Conservation (phyloP, 1,140 invertebrate genomes). For the Cylas formicarius region DNA sequence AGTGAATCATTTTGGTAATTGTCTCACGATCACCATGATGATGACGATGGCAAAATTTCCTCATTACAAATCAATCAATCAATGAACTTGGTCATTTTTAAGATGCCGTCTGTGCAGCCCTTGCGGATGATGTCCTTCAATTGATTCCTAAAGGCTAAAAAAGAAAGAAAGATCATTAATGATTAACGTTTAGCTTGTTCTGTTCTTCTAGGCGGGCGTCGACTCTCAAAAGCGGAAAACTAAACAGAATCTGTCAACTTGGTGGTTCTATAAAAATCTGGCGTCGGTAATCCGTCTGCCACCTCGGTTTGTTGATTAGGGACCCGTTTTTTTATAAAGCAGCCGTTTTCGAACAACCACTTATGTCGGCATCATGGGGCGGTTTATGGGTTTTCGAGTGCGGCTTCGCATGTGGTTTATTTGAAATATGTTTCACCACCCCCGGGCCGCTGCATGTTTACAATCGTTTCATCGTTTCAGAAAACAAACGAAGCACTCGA, state of each 20-base stretch:
- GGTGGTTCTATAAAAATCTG: constrained; percentile 21
- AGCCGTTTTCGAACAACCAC: no score
- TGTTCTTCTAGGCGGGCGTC: constrained; percentile 25
- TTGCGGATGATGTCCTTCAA: neutral
- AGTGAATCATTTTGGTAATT: no score
- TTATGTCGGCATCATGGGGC: constrained; percentile 11
- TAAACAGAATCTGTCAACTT: constrained; percentile 29
- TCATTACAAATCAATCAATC: no score
- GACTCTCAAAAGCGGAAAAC: constrained; percentile 29
- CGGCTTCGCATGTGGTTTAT: no score
- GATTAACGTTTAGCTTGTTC: no score
- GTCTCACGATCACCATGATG: no score
- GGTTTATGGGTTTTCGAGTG: constrained; percentile 7
- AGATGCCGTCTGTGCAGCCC: neutral
- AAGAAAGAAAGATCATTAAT: no score
- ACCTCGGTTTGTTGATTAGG: constrained; percentile 20
- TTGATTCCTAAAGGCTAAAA: neutral
- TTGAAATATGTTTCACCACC: no score
- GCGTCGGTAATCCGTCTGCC: constrained; percentile 24
- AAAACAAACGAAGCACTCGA: no score
- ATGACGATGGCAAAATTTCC: no score
- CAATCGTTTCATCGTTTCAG: no score
- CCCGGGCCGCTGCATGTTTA: no score
- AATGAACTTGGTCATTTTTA: constrained; percentile 1
- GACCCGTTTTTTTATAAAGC: constrained; percentile 19